phyloP scores from a whole-genome alignment of 2,113 vertebrate species.

The Phaethornis superciliosus region DNA sequence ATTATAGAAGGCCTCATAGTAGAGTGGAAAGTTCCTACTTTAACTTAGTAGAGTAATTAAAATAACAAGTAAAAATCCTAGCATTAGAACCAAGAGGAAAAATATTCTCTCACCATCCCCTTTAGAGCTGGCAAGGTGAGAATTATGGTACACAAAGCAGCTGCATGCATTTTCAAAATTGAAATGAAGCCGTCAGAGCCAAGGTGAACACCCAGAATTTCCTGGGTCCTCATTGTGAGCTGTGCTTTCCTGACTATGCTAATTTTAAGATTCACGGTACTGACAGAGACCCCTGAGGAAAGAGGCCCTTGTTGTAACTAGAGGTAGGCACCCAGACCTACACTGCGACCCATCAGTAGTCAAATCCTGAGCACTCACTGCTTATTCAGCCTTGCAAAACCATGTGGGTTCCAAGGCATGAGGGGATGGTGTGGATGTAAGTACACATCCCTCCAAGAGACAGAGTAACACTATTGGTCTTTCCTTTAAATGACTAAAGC shows the following conservation, averaged over 20 bases:
- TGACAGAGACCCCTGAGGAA: not conserved
- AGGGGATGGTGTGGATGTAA: not conserved
- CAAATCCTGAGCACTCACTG: not conserved
- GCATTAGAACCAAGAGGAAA: not conserved
- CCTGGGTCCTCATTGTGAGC: not conserved
- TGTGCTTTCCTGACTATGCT: not conserved
- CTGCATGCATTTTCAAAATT: not conserved
- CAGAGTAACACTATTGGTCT: not conserved
- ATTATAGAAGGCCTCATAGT: not conserved
- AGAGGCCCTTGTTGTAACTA: not conserved
- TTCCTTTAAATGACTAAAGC: not conserved
- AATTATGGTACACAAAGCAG: not conserved
- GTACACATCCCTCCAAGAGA: fast-evolving
- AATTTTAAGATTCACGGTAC: not conserved
- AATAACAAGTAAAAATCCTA: not conserved
- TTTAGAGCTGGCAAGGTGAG: not conserved
- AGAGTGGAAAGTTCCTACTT: not conserved
- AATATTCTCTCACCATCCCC: not conserved
- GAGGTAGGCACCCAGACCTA: not conserved
- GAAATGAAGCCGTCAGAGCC: not conserved
- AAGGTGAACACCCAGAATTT: not conserved
- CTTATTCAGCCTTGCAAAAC: not conserved
- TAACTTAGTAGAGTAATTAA: not conserved
- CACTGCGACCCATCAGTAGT: not conserved
- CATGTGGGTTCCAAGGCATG: fast-evolving